These are phyloP conservation scores for Dioctria linearis DNA, from an alignment of 2,888 invertebrate species.

Conservation along the genomic window DNA sequence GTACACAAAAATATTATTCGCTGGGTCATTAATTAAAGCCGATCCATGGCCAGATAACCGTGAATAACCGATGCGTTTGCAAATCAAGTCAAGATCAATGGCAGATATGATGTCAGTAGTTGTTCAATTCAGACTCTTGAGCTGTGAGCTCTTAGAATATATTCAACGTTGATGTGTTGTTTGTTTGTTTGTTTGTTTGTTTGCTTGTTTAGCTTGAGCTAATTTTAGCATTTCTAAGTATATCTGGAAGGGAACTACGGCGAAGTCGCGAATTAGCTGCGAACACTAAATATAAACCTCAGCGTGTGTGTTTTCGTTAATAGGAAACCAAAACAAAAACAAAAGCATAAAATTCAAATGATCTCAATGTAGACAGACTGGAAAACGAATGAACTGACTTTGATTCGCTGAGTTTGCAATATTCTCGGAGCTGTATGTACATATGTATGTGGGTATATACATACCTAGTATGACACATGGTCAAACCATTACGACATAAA, in stretches of 20 bases:
- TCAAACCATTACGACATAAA: too few relatives aligned
- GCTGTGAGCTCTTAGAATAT: slow-evolving; percentile 14
- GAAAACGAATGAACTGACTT: slow-evolving; percentile 29
- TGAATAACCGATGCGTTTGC: slow-evolving; percentile 35
- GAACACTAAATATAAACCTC: slow-evolving; percentile 12
- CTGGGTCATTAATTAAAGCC: slow-evolving; percentile 31
- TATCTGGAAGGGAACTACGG: slow-evolving; percentile 23
- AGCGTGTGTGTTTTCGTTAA: background rate
- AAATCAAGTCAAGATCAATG: slow-evolving; percentile 50
- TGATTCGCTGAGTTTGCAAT: background rate
- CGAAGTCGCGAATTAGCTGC: slow-evolving; percentile 9
- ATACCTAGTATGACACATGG: too few relatives aligned
- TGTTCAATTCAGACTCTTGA: background rate
- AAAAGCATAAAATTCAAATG: background rate
- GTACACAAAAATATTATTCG: background rate
- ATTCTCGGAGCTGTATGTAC: background rate
- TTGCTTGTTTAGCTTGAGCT: slow-evolving; percentile 31
- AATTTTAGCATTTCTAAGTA: slow-evolving; percentile 21
- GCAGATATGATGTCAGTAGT: slow-evolving; percentile 48
- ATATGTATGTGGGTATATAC: too few relatives aligned
- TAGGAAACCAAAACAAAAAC: slow-evolving; percentile 34
- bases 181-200: background rate
- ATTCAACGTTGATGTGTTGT: background rate
- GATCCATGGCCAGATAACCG: slow-evolving; percentile 41
- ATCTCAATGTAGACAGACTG: slow-evolving; percentile 13